phyloP scores from a whole-genome alignment of 2,797 vertebrate species.

The Zenarchopterus dispar region DNA sequence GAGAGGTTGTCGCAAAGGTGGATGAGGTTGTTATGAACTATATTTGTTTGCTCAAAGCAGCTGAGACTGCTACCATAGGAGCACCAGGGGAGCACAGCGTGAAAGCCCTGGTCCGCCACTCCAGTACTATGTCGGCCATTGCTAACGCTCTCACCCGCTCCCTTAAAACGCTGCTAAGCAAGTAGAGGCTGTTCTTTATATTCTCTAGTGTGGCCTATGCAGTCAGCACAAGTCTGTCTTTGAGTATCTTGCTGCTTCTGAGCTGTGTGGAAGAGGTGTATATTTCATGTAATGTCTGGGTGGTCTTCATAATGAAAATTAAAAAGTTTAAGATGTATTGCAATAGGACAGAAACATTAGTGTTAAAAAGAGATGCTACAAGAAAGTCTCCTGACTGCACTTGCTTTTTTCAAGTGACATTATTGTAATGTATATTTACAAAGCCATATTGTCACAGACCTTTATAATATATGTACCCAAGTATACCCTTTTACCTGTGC shows the following conservation, averaged over 20 bases:
- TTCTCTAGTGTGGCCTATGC: constrained; percentile 68
- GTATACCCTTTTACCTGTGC: constrained; percentile 83
- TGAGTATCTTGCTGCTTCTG: constrained; percentile 76
- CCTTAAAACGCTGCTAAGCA: constrained; percentile 98
- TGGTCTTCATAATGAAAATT: constrained; percentile 39
- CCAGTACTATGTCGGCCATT: constrained; percentile 96
- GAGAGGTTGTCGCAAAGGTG: constrained; percentile 94
- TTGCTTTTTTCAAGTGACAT: constrained; percentile 67
- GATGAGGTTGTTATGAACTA: constrained; percentile 98
- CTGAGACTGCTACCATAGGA: constrained; percentile 89
- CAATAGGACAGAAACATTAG: constrained; percentile 22
- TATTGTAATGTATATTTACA: constrained; percentile 88
- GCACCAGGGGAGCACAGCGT: constrained; percentile 88
- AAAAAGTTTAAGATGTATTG: constrained; percentile 13
- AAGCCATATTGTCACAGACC: constrained; percentile 90
- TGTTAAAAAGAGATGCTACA: constrained; percentile 48
- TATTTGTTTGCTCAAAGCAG: constrained; percentile 94
- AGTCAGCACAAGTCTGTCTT: constrained; percentile 62
- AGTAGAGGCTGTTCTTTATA: constrained; percentile 81
- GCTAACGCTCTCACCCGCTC: constrained; percentile 98
- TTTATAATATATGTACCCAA: constrained; percentile 77
- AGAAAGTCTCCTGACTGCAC: constrained; percentile 49
- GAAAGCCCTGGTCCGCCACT: constrained; percentile 93
- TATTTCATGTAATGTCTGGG: constrained; percentile 29
- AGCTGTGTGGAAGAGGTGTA: constrained; percentile 34